These are phyloP conservation scores for Microhierax caerulescens DNA, from an alignment of 2,797 vertebrate genomes.

Conservation along the genomic window DNA sequence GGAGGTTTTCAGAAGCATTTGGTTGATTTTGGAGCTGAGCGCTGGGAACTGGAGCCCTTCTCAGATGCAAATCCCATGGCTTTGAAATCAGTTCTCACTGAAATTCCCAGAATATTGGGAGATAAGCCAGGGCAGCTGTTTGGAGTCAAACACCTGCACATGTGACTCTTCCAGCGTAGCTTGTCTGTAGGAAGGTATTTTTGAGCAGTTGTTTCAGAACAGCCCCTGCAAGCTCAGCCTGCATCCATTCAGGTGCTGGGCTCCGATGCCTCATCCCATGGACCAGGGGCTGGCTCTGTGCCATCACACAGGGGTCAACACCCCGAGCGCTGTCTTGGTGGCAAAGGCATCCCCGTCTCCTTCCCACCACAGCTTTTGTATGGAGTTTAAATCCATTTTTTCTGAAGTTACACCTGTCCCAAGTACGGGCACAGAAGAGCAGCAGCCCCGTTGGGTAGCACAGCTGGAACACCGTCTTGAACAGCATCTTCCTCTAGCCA, in stretches of 20 bases:
- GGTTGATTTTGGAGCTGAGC: neutral
- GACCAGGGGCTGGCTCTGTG: neutral
- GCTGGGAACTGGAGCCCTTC: neutral
- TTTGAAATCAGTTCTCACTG: neutral
- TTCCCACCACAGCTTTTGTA: neutral
- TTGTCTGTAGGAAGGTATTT: neutral
- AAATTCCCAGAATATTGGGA: neutral
- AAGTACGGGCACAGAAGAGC: neutral
- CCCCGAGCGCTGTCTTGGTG: neutral
- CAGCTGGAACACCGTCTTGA: neutral
- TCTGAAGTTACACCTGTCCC: neutral
- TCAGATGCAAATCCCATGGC: neutral
- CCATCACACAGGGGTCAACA: fast-evolving
- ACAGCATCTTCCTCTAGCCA: neutral
- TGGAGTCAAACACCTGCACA: neutral
- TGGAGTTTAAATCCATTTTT: neutral
- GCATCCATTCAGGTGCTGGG: neutral
- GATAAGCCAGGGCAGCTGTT: neutral
- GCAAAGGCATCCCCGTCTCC: neutral
- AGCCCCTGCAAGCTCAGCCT: neutral
- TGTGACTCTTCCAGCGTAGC: neutral
- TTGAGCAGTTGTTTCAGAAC: neutral
- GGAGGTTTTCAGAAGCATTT: neutral
- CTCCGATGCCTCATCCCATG: neutral
- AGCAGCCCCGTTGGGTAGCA: neutral